Evolutionary conservation across 2,797 vertebrate species (phyloP), one percentile per base, ranked within the genome.

Genomic region (Cyprinella venusta): DNA sequence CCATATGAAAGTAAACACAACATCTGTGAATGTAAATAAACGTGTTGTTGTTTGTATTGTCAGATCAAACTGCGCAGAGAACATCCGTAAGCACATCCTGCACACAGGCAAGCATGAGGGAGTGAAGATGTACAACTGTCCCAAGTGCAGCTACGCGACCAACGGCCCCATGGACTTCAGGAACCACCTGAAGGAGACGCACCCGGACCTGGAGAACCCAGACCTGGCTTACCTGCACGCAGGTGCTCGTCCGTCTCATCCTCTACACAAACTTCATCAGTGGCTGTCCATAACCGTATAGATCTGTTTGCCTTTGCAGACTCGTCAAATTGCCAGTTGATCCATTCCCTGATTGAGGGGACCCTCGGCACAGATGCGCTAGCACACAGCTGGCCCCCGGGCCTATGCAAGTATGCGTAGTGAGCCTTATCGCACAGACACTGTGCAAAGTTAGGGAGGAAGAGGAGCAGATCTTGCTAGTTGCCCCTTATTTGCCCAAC

Each of bases 121-220:
- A 0, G 98, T 99, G 45, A 97, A 97, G 93, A 99, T 99, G 98
- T 99, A 99, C 91, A 99, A 99, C 94, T 99, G 98, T 87, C 98
- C 98, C 70, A 97, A 97, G 85, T 99, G 98, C 84, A 94, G 91
- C 86, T 95, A 95, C 2, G 97, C 95, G 84, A 99, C 97, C 68
- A 99, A 99, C 71, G 94, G 96, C 54, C 98, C 98, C 0, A 96
- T 96, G 92, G 98, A 99, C 42, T 99, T 99, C 90, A 96, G 98
- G 18, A 99, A 99, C 93, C 98, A 99, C 89, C 88, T 99, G 89
- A 99, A 99, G 86, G 98, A 98, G 19, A 93, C 84, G 2, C 98
- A 99, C 78, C 85, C 94, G 1, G 98, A 99, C 84, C 97, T 99
- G 2, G 98, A 99, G 91, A 99, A 99, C 88, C 98, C 98, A 0